These are phyloP conservation scores for Rhizoglyphus robini DNA, from an alignment of 1,140 invertebrate genomes.

Conservation along the genomic window DNA sequence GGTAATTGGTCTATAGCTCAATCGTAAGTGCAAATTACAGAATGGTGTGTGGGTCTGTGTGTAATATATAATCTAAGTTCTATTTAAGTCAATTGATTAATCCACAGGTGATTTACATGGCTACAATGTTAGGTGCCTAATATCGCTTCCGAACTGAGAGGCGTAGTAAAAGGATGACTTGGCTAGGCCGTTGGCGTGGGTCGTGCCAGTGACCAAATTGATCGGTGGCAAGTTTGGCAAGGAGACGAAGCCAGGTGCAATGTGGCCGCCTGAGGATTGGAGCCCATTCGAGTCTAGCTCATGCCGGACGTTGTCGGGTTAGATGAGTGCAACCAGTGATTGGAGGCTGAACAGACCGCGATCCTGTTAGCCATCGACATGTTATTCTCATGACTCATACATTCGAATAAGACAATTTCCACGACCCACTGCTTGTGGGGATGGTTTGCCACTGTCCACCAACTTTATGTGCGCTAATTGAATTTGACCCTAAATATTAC, in stretches of 20 bases:
- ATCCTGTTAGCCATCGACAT: background rate
- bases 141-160: constrained; percentile 19
- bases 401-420: background rate
- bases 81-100: too few relatives aligned
- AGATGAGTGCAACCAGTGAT: background rate
- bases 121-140: constrained; percentile 16
- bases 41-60: background rate
- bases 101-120: background rate
- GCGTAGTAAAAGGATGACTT: constrained; percentile 23
- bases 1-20: background rate
- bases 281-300: background rate
- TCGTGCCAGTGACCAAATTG: background rate
- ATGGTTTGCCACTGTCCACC: background rate
- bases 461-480: constrained; percentile 10
- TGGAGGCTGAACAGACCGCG: background rate
- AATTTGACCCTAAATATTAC: background rate
- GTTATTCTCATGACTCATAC: background rate
- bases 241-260: background rate
- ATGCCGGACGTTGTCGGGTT: background rate
- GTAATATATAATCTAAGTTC: background rate
- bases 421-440: background rate
- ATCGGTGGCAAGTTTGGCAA: background rate
- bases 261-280: background rate
- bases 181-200: background rate
- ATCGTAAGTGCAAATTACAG: background rate